phyloP scores from a whole-genome alignment of 2,113 vertebrate species.

The Scartelaos histophorus region DNA sequence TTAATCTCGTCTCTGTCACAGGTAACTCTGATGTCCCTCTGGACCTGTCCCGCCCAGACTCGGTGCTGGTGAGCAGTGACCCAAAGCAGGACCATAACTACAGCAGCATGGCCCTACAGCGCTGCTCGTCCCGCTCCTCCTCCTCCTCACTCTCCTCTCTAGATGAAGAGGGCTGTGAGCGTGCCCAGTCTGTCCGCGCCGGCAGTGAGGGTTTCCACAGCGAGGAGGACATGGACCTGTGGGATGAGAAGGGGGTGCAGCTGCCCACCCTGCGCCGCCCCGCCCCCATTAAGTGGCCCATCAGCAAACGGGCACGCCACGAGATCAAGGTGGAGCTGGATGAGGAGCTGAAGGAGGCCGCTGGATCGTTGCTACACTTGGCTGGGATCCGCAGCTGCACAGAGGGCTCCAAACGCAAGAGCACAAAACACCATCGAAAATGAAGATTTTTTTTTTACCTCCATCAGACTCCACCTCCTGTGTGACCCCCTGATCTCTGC shows the following conservation, averaged over 20 bases:
- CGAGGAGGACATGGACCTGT: slow-evolving; percentile 89
- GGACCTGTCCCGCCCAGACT: slow-evolving; percentile 78
- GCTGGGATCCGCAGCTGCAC: slow-evolving; percentile 92
- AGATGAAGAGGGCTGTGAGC: slow-evolving; percentile 86
- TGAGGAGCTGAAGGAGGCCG: slow-evolving; percentile 97
- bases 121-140: slow-evolving; percentile 88
- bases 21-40: slow-evolving; percentile 78
- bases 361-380: slow-evolving; percentile 95
- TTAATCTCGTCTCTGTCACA: slow-evolving; percentile 20
- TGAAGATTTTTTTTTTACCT: slow-evolving; percentile 57
- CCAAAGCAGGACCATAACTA: slow-evolving; percentile 98
- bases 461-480: slow-evolving; percentile 64
- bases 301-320: slow-evolving; percentile 77
- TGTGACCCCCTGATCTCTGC: slow-evolving; percentile 66
- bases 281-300: slow-evolving; percentile 72
- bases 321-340: slow-evolving; percentile 89
- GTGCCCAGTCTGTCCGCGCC: slow-evolving; percentile 81
- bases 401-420: slow-evolving; percentile 90
- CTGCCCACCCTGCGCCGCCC: slow-evolving; percentile 69
- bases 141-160: slow-evolving; percentile 82
- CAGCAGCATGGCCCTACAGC: slow-evolving; percentile 87
- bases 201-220: slow-evolving; percentile 95
- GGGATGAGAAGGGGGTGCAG: slow-evolving; percentile 77
- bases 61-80: slow-evolving; percentile 82
- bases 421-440: slow-evolving; percentile 91